Conservation (phyloP, 1,140 invertebrate genomes). For the Eurosta solidaginis region DNA sequence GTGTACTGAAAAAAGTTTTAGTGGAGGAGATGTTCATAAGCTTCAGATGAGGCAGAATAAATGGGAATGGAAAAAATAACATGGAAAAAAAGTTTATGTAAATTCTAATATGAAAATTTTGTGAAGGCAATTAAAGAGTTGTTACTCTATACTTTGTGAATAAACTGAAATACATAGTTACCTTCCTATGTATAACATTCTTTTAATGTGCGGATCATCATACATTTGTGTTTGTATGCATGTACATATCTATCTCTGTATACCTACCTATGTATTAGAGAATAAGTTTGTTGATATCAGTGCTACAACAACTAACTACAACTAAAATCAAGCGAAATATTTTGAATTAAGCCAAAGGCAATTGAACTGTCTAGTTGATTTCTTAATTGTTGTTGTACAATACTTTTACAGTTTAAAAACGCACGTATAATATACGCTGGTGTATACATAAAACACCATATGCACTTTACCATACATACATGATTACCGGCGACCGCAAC, state of each 20-base stretch:
- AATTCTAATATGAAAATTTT: too few species aligned
- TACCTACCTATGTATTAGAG: neutral
- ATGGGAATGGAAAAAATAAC: neutral
- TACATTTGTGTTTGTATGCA: neutral
- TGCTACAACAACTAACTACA: neutral
- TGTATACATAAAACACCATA: neutral
- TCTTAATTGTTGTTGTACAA: too few species aligned
- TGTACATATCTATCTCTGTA: too few species aligned
- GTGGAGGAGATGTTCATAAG: neutral
- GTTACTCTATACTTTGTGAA: too few species aligned
- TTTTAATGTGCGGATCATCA: too few species aligned
- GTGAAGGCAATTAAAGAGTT: too few species aligned
- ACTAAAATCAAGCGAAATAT: neutral
- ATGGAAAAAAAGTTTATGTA: too few species aligned
- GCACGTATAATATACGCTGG: neutral
- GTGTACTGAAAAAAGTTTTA: neutral
- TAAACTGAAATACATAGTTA: too few species aligned
- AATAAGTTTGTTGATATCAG: neutral
- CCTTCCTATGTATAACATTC: too few species aligned
- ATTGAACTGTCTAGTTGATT: constrained; percentile 15
- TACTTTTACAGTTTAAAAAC: neutral
- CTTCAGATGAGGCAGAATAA: neutral
- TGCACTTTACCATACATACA: neutral
- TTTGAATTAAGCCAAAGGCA: neutral
- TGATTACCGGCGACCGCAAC: neutral